Conservation (phyloP, 92 coral and sea anemone genomes). For the Pocillopora meandrina region DNA sequence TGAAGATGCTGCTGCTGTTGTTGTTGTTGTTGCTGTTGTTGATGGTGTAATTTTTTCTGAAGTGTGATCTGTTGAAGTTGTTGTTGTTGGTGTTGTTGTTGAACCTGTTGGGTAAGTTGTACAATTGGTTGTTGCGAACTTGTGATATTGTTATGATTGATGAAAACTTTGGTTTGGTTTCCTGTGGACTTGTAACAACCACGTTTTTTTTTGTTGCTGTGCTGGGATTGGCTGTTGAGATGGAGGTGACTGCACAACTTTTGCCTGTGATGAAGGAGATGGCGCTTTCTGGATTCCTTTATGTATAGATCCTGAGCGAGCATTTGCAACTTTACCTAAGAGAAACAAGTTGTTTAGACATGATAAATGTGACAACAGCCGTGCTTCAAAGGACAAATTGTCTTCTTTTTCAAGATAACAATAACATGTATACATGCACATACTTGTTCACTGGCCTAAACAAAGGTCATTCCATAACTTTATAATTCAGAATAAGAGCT, state of each 20-base stretch:
- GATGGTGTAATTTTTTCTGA: slow-evolving; percentile 78
- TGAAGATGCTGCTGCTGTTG: slow-evolving; percentile 80
- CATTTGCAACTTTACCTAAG: slow-evolving; percentile 73
- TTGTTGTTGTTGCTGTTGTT: slow-evolving; percentile 67
- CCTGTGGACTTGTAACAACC: slow-evolving; percentile 74
- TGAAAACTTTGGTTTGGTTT: slow-evolving; percentile 73
- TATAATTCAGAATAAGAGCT: too few relatives aligned
- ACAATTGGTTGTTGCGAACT: slow-evolving; percentile 78
- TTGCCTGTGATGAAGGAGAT: slow-evolving; percentile 71
- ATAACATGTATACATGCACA: too few relatives aligned
- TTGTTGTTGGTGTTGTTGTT: slow-evolving; percentile 76
- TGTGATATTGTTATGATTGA: slow-evolving; percentile 77
- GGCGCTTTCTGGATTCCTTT: slow-evolving; percentile 63
- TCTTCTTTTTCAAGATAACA: too few relatives aligned
- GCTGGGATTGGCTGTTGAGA: slow-evolving; percentile 76
- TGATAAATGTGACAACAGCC: not conserved
- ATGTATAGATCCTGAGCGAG: slow-evolving; percentile 72
- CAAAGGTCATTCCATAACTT: too few relatives aligned
- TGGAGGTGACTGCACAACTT: slow-evolving; percentile 81
- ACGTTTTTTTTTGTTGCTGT: slow-evolving; percentile 74
- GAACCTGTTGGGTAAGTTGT: slow-evolving; percentile 87
- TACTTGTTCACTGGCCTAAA: too few relatives aligned
- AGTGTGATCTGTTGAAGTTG: slow-evolving; percentile 74
- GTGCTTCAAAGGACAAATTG: too few relatives aligned
- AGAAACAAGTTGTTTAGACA: not conserved